Conservation (phyloP, 2,888 invertebrate species). For the Aradus depressus region DNA sequence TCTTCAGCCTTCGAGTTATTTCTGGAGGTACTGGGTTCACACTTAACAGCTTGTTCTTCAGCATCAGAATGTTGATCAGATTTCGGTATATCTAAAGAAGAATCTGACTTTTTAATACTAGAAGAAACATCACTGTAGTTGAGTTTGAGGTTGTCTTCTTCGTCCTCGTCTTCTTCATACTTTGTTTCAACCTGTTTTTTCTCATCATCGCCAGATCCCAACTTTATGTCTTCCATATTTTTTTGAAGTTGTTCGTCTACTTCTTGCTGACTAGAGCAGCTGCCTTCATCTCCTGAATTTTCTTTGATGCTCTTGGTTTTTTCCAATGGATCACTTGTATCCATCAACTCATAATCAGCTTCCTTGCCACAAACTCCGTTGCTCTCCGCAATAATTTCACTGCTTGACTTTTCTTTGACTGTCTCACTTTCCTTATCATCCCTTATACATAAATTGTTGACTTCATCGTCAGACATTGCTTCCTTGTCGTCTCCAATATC, state of each 20-base stretch:
- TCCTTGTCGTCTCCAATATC: not conserved
- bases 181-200: not conserved
- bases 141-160: not conserved
- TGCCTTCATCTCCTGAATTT: not conserved
- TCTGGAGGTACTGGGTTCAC: not conserved
- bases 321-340: not conserved
- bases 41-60: not conserved
- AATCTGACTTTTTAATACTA: not conserved
- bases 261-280: not conserved
- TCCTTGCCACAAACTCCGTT: too few species aligned
- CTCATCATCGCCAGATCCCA: not conserved
- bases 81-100: not conserved
- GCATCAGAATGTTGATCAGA: not conserved
- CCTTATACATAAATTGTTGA: not conserved
- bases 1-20: not conserved
- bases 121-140: not conserved
- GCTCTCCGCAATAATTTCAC: too few species aligned
- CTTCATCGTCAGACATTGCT: conserved; percentile 1
- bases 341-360: too few species aligned
- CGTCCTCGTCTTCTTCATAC: not conserved
- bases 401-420: too few species aligned
- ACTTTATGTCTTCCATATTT: not conserved
- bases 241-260: not conserved
- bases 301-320: not conserved
- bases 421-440: too few species aligned